Evolutionary conservation across 1,140 invertebrate species (phyloP), one percentile per base, ranked within the genome.

Genomic region (Tetramorium simillimum): DNA sequence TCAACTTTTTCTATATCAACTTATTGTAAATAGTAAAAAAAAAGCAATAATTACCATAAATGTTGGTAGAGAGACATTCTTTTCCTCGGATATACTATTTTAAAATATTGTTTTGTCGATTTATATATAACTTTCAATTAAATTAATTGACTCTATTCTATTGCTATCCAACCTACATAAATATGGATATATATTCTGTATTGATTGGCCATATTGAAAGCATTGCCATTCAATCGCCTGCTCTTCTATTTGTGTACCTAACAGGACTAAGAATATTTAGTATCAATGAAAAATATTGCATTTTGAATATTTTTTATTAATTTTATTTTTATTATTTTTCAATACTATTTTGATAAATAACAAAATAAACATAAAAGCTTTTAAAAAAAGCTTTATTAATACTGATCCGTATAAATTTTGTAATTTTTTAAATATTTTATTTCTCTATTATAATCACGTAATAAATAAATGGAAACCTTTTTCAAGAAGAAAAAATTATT

Each of bases 201-300:
- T 81, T 70, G 78, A 81, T 81, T 43, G 65, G n/a, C 33, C 21
- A 43, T 33, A 53, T 81, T 81, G 77, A 81, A 81, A 81, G 46
- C 33, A 58, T 58, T 56, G 33, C 49, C 37, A 4, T 33, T 81
- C 77, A 80, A 56, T 80, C 16, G 28, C 63, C 21, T n/a, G 49
- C 21, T 56, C 12, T 65, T 78, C n/a, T 67, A 78, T 65, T 7
- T 49, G 40, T 21, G 24, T n/a, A 62, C 14, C 40, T 46, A 78
- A 14, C 40, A n/a, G n/a, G 40, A 28, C 37, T 69, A 33, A 46
- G 76, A 63, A 78, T 78, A 78, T 37, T 76, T 4, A n/a, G 24
- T 21, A 53, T 24, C 33, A 43, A 75, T 75, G 53, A 58, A 58
- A 58, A 40, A n/a, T 75, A 16, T 43, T 75, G 72, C 12, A 58